Percentiles rank a stretch among this genome's conserved stretches.
Conservation (phyloP, 2,113 vertebrate species). For the Poecilia latipinna region DNA sequence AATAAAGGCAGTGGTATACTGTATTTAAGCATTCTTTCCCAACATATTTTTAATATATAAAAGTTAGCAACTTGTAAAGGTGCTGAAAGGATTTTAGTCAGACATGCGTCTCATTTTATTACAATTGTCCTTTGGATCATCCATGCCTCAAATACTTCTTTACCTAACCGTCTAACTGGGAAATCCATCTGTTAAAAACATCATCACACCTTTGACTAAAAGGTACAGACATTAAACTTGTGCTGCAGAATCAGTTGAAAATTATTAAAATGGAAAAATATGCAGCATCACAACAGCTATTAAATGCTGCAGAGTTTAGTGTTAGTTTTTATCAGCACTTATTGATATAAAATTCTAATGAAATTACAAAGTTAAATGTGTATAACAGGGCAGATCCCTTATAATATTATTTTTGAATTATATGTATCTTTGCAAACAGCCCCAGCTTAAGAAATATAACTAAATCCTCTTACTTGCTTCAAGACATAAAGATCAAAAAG, state of each 20-base stretch:
- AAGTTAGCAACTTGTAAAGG: too few relatives aligned
- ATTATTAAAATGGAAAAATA: constrained; percentile 50
- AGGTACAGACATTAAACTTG: constrained; percentile 32
- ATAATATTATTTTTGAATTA: constrained; percentile 5
- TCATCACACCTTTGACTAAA: constrained; percentile 43
- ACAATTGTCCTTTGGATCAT: constrained; percentile 8
- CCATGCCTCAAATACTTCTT: constrained; percentile 9
- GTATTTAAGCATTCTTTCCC: not conserved
- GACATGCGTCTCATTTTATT: constrained; percentile 11
- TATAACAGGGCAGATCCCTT: not conserved
- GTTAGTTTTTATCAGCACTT: constrained; percentile 18
- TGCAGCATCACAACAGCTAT: constrained; percentile 28
- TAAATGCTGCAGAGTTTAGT: constrained; percentile 17
- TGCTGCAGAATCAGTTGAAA: constrained; percentile 32
- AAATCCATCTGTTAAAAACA: constrained; percentile 45
- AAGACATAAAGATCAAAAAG: constrained; percentile 10
- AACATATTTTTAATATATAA: not conserved
- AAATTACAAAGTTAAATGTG: too few relatives aligned
- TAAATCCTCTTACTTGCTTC: constrained; percentile 13
- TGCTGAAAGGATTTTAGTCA: not conserved
- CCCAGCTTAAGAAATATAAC: not conserved
- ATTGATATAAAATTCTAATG: constrained; percentile 1
- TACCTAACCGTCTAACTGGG: constrained; percentile 34
- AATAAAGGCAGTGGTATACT: not conserved
- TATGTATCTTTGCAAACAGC: constrained; percentile 6